Conservation (phyloP, 2,113 vertebrate genomes). For the Brachypodius melanocephalos region DNA sequence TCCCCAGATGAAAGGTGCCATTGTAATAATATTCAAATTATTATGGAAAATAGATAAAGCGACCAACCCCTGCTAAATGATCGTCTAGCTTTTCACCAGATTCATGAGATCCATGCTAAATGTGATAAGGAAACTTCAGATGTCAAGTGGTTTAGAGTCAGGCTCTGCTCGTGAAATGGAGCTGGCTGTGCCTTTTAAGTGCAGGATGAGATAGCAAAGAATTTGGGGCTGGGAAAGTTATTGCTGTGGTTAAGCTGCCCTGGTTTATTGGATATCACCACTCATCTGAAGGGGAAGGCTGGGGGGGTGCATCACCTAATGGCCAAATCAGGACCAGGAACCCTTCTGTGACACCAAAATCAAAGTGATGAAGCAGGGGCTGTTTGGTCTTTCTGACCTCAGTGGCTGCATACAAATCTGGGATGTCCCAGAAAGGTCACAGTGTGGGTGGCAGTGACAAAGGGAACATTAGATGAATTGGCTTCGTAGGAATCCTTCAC, state of each 20-base stretch:
- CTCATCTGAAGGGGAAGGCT: neutral
- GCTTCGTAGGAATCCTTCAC: neutral
- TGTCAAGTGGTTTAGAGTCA: conserved; percentile 64
- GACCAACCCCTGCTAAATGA: conserved; percentile 56
- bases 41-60: conserved; percentile 66
- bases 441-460: rapidly evolving
- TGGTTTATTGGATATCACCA: neutral
- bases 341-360: neutral
- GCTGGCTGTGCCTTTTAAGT: conserved; percentile 55
- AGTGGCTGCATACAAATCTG: neutral
- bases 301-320: rapidly evolving
- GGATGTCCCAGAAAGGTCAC: neutral
- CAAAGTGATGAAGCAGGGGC: neutral
- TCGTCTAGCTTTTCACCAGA: conserved; percentile 59
- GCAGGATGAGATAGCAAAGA: conserved; percentile 38
- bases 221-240: conserved; percentile 41
- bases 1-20: conserved; percentile 68
- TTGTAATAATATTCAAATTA: conserved; percentile 70
- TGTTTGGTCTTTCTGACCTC: neutral
- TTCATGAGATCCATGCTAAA: conserved; percentile 58
- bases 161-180: conserved; percentile 29
- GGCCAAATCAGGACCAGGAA: neutral
- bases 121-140: conserved; percentile 64
- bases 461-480: neutral
- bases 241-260: neutral